Base-by-base conservation (phyloP, 1,140 invertebrate genomes). In the Linepithema humile region DNA sequence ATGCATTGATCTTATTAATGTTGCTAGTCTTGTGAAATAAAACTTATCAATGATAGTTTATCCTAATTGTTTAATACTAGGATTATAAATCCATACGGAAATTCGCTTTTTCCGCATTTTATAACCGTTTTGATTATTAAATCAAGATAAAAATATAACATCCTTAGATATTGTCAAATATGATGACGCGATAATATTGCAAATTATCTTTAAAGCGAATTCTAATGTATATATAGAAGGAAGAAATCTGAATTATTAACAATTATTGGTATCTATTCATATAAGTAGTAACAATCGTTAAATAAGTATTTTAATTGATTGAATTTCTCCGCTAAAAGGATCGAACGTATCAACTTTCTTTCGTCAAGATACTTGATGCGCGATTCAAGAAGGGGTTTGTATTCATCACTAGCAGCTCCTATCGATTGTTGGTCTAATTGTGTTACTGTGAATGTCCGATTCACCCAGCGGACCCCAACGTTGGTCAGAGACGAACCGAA, bases 351-450 rank as follows among this genome's bases (percentile, higher is more conserved):
- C 26, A 3, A 9, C 26, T 43, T 80, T 40, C 48, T 84, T 73
- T 38, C 20, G 10, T 50, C 50, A 35, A 73, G 75, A 82, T 53
- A 62, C 50, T 38, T 17, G 32, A n/a, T 74, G 15, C 43, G 23
- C 20, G n/a, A 15, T 57, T 48, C 29, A 38, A 67, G 73, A 80
- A 83, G 67, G 80, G 90, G 82, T 86, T 91, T 84, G 84, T 90
- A 91, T 87, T 93, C 91, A 92, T 92, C 90, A 88, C 89, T 88
- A 88, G 86, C 55, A 67, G 89, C 88, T 92, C 88, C 91, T 92
- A 93, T 94, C 92, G 93, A 94, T 94, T 93, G 92, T 93, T 92
- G 85, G 91, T 92, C 92, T 94, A 94, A 94, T 94, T 94, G 92
- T 92, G 92, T 94, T 94, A 93, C 93, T 91, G 91, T 91, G 91